Percentiles rank a stretch among this genome's conserved stretches.
phyloP scores from a whole-genome alignment of 2,113 vertebrate genomes.

The Oryzias javanicus region DNA sequence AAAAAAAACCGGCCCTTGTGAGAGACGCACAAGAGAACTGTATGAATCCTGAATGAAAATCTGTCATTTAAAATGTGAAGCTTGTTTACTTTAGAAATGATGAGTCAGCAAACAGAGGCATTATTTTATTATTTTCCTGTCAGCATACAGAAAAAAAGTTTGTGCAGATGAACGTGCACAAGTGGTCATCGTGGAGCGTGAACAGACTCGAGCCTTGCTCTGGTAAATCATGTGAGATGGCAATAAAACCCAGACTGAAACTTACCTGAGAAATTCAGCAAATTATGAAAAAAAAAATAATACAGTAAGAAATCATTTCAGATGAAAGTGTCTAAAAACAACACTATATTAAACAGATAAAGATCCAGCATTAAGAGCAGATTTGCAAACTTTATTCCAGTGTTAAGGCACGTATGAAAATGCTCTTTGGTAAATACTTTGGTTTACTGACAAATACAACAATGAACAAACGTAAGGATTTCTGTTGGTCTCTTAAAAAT shows the following conservation, averaged over 20 bases:
- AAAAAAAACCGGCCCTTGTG: not conserved
- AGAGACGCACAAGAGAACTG: not conserved
- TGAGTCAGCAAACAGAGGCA: conserved; percentile 1
- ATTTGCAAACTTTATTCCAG: conserved; percentile 70
- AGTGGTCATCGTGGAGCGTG: conserved; percentile 25
- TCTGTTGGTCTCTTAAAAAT: conserved; percentile 30
- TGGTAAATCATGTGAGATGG: conserved; percentile 34
- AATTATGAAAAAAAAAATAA: conserved; percentile 14
- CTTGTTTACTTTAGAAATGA: not conserved
- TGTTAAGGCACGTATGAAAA: conserved; percentile 71
- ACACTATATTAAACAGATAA: conserved; percentile 13
- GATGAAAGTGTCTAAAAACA: conserved; percentile 14
- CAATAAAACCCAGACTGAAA: conserved; percentile 35
- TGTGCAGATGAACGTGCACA: conserved; percentile 24
- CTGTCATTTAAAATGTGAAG: not conserved
- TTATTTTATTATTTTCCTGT: not conserved
- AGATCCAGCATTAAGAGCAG: conserved; percentile 34
- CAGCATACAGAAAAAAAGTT: not conserved
- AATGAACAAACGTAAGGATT: conserved; percentile 34
- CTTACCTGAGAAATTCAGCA: conserved; percentile 14
- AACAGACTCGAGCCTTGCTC: conserved; percentile 28
- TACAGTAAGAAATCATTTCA: conserved; percentile 14
- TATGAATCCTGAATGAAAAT: not conserved
- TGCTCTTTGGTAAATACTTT: conserved; percentile 54
- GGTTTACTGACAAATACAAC: conserved; percentile 28